Evolutionary conservation across 2,113 vertebrate genomes (phyloP).

Genomic region (Solenodon paradoxus): DNA sequence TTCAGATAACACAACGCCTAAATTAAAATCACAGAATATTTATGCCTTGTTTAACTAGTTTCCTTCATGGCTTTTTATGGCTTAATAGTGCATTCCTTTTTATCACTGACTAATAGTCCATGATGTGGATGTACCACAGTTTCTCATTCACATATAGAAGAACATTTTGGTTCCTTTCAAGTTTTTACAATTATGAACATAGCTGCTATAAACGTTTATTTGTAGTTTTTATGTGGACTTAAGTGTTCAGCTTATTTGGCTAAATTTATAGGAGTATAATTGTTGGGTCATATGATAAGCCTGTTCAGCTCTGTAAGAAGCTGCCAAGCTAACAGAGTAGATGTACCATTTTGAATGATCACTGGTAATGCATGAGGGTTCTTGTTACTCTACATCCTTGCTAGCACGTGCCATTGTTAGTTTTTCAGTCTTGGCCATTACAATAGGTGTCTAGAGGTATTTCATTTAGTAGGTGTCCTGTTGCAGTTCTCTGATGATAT

Average conservation of each 20-base stretch:
- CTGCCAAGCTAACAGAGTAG: not conserved
- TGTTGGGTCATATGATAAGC: not conserved
- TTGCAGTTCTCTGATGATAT: not conserved
- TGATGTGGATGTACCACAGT: not conserved
- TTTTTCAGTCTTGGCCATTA: not conserved
- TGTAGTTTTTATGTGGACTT: not conserved
- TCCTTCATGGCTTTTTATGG: not conserved
- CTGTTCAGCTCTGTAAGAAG: not conserved
- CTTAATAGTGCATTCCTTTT: not conserved
- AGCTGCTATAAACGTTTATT: not conserved
- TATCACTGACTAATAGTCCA: not conserved
- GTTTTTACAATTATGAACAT: not conserved
- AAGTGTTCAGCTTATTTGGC: not conserved
- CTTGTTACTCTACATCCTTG: not conserved
- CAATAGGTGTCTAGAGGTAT: not conserved
- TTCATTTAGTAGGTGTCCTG: not conserved
- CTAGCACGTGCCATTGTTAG: not conserved
- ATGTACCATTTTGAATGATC: not conserved
- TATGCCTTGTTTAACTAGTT: not conserved
- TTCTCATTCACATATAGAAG: not conserved
- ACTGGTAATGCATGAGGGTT: not conserved
- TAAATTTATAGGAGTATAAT: not conserved
- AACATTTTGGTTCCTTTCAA: not conserved
- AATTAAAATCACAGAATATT: not conserved
- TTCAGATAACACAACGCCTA: not conserved